phyloP scores from a whole-genome alignment of 2,113 vertebrate species.

The Percina caprodes region DNA sequence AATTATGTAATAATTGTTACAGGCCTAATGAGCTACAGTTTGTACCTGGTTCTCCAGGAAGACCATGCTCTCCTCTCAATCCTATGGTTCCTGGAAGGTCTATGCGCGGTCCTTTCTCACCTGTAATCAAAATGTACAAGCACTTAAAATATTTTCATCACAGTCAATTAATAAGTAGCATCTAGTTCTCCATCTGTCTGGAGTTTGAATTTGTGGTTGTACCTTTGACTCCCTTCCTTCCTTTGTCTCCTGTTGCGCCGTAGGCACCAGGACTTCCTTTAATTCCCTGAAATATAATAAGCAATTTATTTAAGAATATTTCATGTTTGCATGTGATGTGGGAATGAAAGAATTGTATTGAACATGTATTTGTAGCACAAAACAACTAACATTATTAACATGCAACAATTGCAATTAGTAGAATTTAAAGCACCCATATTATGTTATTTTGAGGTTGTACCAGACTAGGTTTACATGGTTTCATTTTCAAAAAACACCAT shows the following conservation, averaged over 20 bases:
- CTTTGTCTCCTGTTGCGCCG: conserved; percentile 85
- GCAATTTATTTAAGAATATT: background rate
- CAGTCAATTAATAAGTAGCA: background rate
- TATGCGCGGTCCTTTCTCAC: conserved; percentile 85
- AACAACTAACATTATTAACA: background rate
- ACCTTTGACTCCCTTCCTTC: conserved; percentile 86
- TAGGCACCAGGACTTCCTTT: conserved; percentile 87
- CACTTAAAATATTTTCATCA: background rate
- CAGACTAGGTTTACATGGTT: too few species aligned
- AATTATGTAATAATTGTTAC: too few species aligned
- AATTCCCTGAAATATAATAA: conserved; percentile 82
- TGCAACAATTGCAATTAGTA: background rate
- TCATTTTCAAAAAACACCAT: too few species aligned
- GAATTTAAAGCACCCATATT: too few species aligned
- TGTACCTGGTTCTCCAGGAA: conserved; percentile 86
- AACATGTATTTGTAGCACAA: background rate
- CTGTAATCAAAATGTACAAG: conserved; percentile 73
- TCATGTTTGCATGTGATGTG: background rate
- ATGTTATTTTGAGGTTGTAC: too few species aligned
- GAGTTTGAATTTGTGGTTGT: conserved; percentile 8
- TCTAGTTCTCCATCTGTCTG: background rate
- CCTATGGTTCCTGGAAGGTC: conserved; percentile 90
- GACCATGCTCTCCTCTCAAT: conserved; percentile 88
- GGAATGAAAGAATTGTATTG: background rate
- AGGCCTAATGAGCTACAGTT: background rate